Percentiles rank a stretch among this genome's conserved stretches.
These are phyloP conservation scores for Mormyrops attenuatus DNA, from an alignment of 2,797 vertebrate species.

Conservation along the genomic window DNA sequence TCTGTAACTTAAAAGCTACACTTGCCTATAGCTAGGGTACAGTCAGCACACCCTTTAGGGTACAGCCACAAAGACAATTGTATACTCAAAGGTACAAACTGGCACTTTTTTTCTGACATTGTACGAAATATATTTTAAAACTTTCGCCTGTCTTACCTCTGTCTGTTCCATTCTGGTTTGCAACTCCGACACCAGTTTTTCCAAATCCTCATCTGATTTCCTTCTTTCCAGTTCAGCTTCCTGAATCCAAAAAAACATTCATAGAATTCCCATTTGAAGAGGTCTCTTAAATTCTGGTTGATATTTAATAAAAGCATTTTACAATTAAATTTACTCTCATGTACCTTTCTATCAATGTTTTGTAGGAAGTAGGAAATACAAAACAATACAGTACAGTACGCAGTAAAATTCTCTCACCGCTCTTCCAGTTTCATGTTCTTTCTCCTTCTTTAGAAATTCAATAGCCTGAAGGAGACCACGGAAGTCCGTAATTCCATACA, in stretches of 20 bases:
- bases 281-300: background rate
- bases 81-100: background rate
- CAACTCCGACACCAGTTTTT: constrained; percentile 90
- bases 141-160: constrained; percentile 67
- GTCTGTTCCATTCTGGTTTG: constrained; percentile 91
- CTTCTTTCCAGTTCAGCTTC: constrained; percentile 82
- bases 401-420: constrained; percentile 60
- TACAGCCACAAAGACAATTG: background rate
- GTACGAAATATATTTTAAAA: background rate
- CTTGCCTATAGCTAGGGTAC: background rate
- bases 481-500: constrained; percentile 98
- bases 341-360: background rate
- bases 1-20: background rate
- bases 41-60: background rate
- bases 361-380: background rate
- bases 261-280: background rate
- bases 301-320: background rate
- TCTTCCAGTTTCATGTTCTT: constrained; percentile 83
- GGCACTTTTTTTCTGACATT: background rate
- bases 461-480: constrained; percentile 95
- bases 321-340: background rate
- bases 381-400: background rate
- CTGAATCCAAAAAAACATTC: constrained; percentile 52
- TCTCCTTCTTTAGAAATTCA: constrained; percentile 83
- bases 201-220: constrained; percentile 86